Base-by-base conservation (phyloP, 2,888 invertebrate genomes). In the Dryadula phaetusa region DNA sequence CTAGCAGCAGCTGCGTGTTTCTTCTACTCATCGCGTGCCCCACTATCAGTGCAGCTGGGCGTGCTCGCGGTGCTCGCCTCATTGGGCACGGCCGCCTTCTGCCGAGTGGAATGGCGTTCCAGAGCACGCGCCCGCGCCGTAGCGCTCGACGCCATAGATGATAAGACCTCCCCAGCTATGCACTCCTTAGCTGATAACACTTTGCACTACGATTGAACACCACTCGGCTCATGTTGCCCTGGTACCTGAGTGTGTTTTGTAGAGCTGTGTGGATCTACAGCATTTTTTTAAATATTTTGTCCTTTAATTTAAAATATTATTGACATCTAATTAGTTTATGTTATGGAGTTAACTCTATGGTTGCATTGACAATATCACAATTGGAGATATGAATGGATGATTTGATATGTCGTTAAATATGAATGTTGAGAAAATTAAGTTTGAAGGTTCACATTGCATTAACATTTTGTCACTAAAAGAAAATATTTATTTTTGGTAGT, bases 1-100 rank as follows among this genome's bases (percentile, higher is more conserved):
- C 93, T 97, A 54, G 97, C 97, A 0, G 97, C 98, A 6, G 98
- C 98, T 0, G 90, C 95, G 2, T 96, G 96, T 72, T 98, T 98
- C 93, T 95, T 96, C 86, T 98, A 98, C 87, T 96, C 97, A 20
- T 95, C 95, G 8, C 91, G 94, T 63, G 85, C 97, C 1, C 94
- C 95, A 0, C 93, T 98, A 0, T 94, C 96, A 42, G 92, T 94
- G 12, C 98, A 98, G 80, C 86, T 98, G 64, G 93, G 91, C 0
- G 95, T 98, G 46, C 88, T 98, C 12, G 93, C 95, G 2, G 87
- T 95, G 0, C 93, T 95, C n/a, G 95, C 95, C 0, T 93, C 96
- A 0, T 75, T 96, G 8, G 98, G 98, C 58, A 96, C 97, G 0
- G 88, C 94, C 0, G 88, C 95, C 3, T 98, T 98, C 87, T 96